Percentiles rank a stretch among this genome's conserved stretches.
These are phyloP conservation scores for Lophura swinhoii DNA, from an alignment of 2,797 vertebrate genomes.

Conservation along the genomic window DNA sequence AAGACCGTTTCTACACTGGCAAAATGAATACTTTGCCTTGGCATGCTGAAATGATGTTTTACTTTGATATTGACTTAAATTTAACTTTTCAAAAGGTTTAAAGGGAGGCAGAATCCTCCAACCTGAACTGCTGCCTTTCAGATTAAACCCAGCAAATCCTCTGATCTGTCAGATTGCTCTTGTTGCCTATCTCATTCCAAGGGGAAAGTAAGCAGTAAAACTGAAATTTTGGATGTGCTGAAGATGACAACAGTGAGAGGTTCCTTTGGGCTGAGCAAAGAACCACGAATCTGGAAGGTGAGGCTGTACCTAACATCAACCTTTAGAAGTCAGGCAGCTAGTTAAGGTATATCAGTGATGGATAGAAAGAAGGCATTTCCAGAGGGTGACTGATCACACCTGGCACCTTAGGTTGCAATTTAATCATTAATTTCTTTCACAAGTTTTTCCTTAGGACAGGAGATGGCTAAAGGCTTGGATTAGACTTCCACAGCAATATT, in stretches of 20 bases:
- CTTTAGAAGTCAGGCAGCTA: neutral
- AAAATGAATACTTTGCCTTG: neutral
- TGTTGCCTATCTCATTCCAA: neutral
- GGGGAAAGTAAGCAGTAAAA: neutral
- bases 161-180: neutral
- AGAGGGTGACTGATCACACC: neutral
- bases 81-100: neutral
- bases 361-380: neutral
- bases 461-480: neutral
- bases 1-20: neutral
- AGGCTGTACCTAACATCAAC: neutral
- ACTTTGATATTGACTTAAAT: conserved; percentile 23
- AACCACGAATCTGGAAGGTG: neutral
- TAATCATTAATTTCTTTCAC: neutral
- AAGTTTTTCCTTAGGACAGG: neutral
- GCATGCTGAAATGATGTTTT: neutral
- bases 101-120: neutral
- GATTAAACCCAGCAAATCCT: neutral
- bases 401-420: neutral
- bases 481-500: neutral
- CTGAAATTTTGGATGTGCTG: neutral
- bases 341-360: neutral
- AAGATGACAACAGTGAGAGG: too few relatives aligned
- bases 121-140: neutral
- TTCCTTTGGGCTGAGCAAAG: neutral